Percentiles rank a stretch among this genome's conserved stretches.
phyloP scores from a whole-genome alignment of 2,113 vertebrate genomes.

The Salvator merianae region DNA sequence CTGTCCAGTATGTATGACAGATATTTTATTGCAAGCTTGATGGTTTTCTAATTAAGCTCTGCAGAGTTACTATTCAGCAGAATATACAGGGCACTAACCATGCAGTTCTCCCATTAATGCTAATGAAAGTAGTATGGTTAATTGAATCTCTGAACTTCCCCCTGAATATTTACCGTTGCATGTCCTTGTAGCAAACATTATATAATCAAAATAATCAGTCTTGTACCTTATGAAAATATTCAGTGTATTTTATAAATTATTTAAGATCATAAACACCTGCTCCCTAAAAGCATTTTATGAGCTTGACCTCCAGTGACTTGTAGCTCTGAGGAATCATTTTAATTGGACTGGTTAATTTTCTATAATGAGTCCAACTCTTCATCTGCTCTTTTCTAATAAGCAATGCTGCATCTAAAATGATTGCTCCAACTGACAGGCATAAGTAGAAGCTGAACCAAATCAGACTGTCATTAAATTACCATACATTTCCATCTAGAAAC shows the following conservation, averaged over 20 bases:
- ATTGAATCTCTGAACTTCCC: conserved; percentile 11
- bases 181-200: conserved; percentile 8
- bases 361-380: conserved; percentile 26
- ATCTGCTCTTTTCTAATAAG: conserved; percentile 33
- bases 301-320: conserved; percentile 20
- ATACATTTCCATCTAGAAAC: conserved; percentile 14
- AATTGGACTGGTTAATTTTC: conserved; percentile 35
- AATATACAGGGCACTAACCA: conserved; percentile 1
- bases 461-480: conserved; percentile 22
- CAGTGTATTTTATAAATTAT: conserved; percentile 15
- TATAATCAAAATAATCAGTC: not conserved
- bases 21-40: conserved; percentile 7
- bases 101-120: not conserved
- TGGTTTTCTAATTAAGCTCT: conserved; percentile 34
- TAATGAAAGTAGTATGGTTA: conserved; percentile 7
- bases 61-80: conserved; percentile 12
- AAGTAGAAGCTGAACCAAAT: conserved; percentile 5
- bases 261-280: conserved; percentile 24
- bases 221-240: not conserved
- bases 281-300: not conserved
- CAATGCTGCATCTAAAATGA: not conserved
- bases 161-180: not conserved
- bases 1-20: not conserved
- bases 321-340: conserved; percentile 11
- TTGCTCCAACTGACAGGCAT: not conserved